Evolutionary conservation across 2,888 invertebrate species (phyloP), one percentile per base, ranked within the genome.

Genomic region (Mythimna albipuncta): DNA sequence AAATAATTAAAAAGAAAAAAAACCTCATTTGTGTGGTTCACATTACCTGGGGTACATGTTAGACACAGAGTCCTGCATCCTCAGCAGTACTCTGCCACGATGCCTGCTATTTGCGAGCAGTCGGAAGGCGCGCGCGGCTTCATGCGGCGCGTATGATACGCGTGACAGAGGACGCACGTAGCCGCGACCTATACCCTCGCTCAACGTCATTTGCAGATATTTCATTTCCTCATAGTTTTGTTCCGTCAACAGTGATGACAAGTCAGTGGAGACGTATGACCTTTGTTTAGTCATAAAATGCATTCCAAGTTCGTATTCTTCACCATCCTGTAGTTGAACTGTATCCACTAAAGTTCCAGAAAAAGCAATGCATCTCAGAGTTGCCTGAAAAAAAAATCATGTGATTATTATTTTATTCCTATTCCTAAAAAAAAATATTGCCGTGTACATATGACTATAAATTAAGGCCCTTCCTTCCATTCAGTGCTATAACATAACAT

Each of bases 111-210:
- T 83, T 0, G 91, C 89, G 26, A 94, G 81, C 67, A 94, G 85
- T 0, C 85, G 85, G 77, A 93, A 88, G 0, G 94, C 94, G 3
- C 91, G 88, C 5, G 88, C 6, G 0, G 75, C 89, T 6, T 92
- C 91, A 1, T 77, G 69, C 3, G 92, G 86, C 0, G 81, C 76
- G 67, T 90, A 94, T n/a, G 87, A 84, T 9, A 93, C 89, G 9
- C 92, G 90, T 0, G 93, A 81, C 55, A 94, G 77, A 0, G 95
- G 95, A 6, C 91, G 89, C 38, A 94, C 93, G 77, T 89, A 91
- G 0, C 94, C 94, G 0, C 77, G 81, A 0, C 77, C 71, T n/a
- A 95, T 93, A 2, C 94, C 94, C 4, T 92, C 91, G 16, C 88
- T 89, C 41, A 94, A 58, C 77, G 92, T 73, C 6, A 32, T n/a